These are phyloP conservation scores for Athalia circularis DNA, from an alignment of 2,888 invertebrate species.

Conservation along the genomic window DNA sequence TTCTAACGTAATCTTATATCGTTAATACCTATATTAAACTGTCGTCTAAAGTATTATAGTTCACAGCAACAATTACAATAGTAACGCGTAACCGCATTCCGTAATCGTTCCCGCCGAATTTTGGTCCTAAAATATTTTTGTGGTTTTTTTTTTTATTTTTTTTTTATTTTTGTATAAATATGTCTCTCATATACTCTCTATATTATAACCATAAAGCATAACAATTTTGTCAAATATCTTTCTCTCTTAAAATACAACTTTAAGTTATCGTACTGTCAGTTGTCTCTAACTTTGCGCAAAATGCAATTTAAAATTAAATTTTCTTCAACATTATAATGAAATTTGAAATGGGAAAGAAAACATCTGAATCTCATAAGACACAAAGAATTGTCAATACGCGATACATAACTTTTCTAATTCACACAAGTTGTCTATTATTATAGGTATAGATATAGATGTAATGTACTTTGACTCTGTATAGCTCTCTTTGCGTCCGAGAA, in stretches of 20 bases:
- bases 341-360: not conserved
- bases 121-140: not conserved
- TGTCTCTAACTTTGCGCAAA: not conserved
- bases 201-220: not conserved
- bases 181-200: not conserved
- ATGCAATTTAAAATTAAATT: not conserved
- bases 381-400: not conserved
- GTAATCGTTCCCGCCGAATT: slow-evolving; percentile 32
- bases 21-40: not conserved
- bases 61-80: not conserved
- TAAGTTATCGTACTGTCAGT: not conserved
- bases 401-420: too few relatives aligned
- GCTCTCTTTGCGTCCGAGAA: slow-evolving; percentile 20
- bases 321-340: not conserved
- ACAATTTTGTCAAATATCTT: slow-evolving; percentile 25
- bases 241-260: not conserved
- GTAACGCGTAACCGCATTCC: not conserved
- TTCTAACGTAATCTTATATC: too few relatives aligned
- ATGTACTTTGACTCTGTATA: slow-evolving; percentile 32
- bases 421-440: not conserved
- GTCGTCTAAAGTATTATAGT: slow-evolving; percentile 4
- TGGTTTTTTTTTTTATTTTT: not conserved
- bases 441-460: not conserved
- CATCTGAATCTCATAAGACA: too few relatives aligned
- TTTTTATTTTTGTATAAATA: not conserved